Conservation (phyloP, 2,113 vertebrate species). For the Rhineura floridana region DNA sequence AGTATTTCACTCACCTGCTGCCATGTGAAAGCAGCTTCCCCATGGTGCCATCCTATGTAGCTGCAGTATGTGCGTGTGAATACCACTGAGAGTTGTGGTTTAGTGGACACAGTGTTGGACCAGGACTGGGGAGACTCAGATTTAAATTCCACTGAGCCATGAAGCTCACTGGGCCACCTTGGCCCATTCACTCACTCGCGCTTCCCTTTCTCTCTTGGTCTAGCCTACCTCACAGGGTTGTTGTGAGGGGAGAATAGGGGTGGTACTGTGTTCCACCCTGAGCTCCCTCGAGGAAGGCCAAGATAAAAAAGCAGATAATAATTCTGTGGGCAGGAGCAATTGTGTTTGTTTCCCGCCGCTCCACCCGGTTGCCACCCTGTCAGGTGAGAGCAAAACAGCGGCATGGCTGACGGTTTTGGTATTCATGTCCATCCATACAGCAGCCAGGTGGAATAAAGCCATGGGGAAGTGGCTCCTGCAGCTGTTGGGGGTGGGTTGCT, state of each 20-base stretch:
- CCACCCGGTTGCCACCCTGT: neutral
- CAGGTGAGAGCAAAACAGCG: neutral
- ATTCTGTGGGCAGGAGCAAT: neutral
- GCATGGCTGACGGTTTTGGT: neutral
- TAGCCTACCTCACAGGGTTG: neutral
- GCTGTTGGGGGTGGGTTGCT: too few species aligned
- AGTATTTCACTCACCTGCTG: neutral
- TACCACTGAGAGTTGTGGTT: neutral
- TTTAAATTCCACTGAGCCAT: neutral
- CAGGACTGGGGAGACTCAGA: neutral
- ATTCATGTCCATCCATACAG: neutral
- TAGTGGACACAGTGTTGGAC: neutral
- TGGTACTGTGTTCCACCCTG: too few species aligned
- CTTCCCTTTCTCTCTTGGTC: neutral
- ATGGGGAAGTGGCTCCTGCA: neutral
- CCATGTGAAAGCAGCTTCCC: too few species aligned
- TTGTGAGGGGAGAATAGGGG: neutral
- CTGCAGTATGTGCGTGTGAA: too few species aligned
- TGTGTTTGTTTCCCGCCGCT: neutral
- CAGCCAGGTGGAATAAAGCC: neutral
- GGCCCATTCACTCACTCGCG: neutral
- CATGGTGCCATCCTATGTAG: neutral
- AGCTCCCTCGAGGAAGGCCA: neutral
- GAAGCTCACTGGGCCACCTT: neutral
- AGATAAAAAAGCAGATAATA: neutral